Evolutionary conservation across 2,888 invertebrate genomes (phyloP).

Genomic region (Lathronympha strigana): DNA sequence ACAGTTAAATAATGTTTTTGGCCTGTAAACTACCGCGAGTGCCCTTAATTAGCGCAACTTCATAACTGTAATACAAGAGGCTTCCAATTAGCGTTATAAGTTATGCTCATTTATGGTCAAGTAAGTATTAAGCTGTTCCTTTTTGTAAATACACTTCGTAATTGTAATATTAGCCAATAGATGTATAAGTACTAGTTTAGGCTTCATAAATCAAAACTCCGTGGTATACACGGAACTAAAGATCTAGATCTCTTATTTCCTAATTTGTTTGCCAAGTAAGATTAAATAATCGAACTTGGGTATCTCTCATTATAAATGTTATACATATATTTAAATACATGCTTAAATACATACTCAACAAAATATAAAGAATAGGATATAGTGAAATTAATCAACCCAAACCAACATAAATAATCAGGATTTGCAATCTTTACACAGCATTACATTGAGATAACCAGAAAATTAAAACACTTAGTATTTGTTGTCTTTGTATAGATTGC

Average conservation of each 20-base stretch:
- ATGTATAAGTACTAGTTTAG: too few species aligned
- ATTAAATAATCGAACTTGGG: not conserved
- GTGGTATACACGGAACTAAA: not conserved
- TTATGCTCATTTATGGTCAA: too few species aligned
- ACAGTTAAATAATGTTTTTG: not conserved
- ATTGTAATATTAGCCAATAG: too few species aligned
- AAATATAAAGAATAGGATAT: slow-evolving; percentile 47
- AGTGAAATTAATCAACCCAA: slow-evolving; percentile 43
- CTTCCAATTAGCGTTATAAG: too few species aligned
- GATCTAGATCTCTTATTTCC: not conserved
- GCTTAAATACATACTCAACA: slow-evolving; percentile 45
- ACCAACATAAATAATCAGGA: slow-evolving; percentile 32
- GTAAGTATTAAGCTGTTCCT: too few species aligned
- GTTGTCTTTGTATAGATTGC: slow-evolving; percentile 43
- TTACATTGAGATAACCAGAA: not conserved
- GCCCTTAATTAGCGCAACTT: too few species aligned
- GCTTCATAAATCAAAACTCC: not conserved
- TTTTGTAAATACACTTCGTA: too few species aligned
- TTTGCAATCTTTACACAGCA: slow-evolving; percentile 47
- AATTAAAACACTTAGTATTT: not conserved
- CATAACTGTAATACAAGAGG: too few species aligned
- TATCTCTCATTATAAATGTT: slow-evolving; percentile 39
- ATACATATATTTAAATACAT: slow-evolving; percentile 14
- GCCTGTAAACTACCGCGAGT: too few species aligned
- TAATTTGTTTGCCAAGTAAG: not conserved